Percentiles rank a stretch among this genome's conserved stretches.
phyloP scores from a whole-genome alignment of 2,113 vertebrate genomes.

The Pagrus major region DNA sequence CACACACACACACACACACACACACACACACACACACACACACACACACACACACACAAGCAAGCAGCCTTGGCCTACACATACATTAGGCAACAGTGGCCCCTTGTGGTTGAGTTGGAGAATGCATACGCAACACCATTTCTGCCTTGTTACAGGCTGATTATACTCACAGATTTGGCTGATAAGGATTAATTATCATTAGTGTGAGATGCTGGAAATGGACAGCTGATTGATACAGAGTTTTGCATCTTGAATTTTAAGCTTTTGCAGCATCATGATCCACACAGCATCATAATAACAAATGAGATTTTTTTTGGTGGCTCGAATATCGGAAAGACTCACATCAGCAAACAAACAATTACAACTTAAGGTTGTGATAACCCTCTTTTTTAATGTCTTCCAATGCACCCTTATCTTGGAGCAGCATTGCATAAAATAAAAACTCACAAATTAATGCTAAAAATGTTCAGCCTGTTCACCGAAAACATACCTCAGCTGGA shows the following conservation, averaged over 20 bases:
- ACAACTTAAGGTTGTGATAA: neutral
- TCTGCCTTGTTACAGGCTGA: neutral
- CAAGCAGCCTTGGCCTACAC: neutral
- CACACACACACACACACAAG: neutral
- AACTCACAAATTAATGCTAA: neutral
- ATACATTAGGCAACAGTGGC: constrained; percentile 54
- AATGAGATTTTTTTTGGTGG: neutral
- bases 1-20: neutral
- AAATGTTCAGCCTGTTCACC: neutral
- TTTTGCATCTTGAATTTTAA: neutral
- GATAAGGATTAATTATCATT: neutral
- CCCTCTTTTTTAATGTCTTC: neutral
- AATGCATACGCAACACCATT: neutral
- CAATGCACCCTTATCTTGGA: neutral
- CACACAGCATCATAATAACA: neutral
- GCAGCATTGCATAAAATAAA: neutral
- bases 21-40: neutral
- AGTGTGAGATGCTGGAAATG: neutral
- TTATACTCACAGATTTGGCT: neutral
- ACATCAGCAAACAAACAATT: neutral
- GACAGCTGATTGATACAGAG: neutral
- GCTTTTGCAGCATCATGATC: neutral
- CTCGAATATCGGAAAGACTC: neutral
- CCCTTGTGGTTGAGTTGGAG: constrained; percentile 56
- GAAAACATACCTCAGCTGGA: too few relatives aligned